Evolutionary conservation across 2,113 vertebrate genomes (phyloP).

Genomic region (Tachuris rubrigastra): DNA sequence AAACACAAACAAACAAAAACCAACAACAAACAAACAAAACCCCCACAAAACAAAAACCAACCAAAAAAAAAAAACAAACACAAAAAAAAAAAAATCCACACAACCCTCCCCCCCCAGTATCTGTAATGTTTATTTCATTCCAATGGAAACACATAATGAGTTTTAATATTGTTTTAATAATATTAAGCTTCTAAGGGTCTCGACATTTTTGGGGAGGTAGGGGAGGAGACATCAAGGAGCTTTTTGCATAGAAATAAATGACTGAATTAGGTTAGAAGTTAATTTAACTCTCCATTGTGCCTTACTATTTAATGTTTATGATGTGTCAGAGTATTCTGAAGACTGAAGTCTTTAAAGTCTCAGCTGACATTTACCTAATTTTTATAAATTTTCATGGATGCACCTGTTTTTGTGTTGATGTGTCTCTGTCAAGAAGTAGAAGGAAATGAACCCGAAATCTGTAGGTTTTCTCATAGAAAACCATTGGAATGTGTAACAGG

Average conservation of each 20-base stretch:
- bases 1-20: no score
- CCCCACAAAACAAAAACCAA: no score
- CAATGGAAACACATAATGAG: background rate
- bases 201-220: background rate
- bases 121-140: background rate
- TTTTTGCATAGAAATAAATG: background rate
- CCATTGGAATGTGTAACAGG: background rate
- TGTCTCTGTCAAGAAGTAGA: background rate
- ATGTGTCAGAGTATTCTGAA: background rate
- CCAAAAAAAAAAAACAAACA: no score
- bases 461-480: background rate
- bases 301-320: slow-evolving; percentile 13
- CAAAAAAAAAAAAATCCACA: background rate
- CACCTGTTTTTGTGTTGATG: background rate
- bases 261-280: background rate
- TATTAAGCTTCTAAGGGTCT: background rate
- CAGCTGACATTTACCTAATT: background rate
- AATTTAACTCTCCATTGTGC: background rate
- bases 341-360: background rate
- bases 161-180: background rate
- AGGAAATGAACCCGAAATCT: background rate
- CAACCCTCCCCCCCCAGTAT: no score
- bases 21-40: no score
- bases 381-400: background rate
- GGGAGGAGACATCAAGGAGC: background rate